Base-by-base conservation (phyloP, 2,797 vertebrate species). In the Heliangelus exortis region DNA sequence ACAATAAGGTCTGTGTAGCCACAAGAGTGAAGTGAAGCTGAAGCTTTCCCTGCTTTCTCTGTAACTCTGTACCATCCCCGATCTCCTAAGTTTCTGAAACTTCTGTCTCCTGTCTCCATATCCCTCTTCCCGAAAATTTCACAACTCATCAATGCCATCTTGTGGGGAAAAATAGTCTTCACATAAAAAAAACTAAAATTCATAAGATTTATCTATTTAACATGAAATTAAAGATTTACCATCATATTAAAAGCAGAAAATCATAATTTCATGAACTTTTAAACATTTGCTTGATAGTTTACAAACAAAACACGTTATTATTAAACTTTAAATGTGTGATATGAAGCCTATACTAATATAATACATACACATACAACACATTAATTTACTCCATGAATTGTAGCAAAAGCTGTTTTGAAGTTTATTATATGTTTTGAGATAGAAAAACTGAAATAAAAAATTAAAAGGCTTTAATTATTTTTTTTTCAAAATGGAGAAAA, bases 81-180 rank as follows among this genome's bases (percentile, higher is more conserved):
- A 62, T 48, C 53, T 87, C 29, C 2, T 12, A 36, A 3, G 7
- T 62, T 87, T 82, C 63, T 51, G 66, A 75, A 55, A 29, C 10
- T 15, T 8, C 1, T 33, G 15, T 39, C 66, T 80, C 48, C 33
- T 41, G 39, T 41, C 12, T 41, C 39, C 31, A 2, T 6, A 3
- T 1, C 1, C 0, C 29, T 41, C 69, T 71, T 28, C 8, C 53
- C 7, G 7, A 47, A 66, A 68, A 39, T 95, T 96, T 66, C 83
- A 47, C 86, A 93, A 94, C 96, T 95, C 81, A 10, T 71, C 92
- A 93, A 92, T 98, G 98, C 97, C 98, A 98, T 95, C 97, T 67
- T 84, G 96, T 97, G 98, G 96, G 59, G 4, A 71, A 73, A 73
- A 74, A 13, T 7, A 0, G 3, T 26, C 39, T 39, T 39, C 39